Conservation (phyloP, 1,140 invertebrate species). For the Zaprionus camerounensis region DNA sequence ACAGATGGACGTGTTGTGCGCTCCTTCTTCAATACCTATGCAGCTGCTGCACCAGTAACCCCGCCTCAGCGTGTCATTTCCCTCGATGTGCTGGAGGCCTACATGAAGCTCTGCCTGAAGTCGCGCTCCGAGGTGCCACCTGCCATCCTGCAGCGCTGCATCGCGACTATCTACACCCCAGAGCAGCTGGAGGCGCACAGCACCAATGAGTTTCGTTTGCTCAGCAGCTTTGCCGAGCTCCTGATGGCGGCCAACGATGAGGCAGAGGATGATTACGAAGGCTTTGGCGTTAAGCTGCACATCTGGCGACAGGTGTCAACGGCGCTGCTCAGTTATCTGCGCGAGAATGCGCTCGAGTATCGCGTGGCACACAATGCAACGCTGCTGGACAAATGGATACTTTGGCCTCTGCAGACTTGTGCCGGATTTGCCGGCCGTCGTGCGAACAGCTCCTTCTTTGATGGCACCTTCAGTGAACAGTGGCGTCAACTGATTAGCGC, state of each 20-base stretch:
- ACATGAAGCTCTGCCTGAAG: slow-evolving; percentile 55
- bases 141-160: slow-evolving; percentile 61
- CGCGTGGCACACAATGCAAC: slow-evolving; percentile 52
- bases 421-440: slow-evolving; percentile 65
- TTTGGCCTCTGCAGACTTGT: slow-evolving; percentile 71
- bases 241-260: slow-evolving; percentile 69
- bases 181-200: slow-evolving; percentile 47
- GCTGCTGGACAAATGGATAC: slow-evolving; percentile 67
- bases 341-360: slow-evolving; percentile 63
- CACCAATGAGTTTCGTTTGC: slow-evolving; percentile 51
- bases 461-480: slow-evolving; percentile 60
- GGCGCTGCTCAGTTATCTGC: slow-evolving; percentile 54
- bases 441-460: slow-evolving; percentile 60
- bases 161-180: slow-evolving; percentile 43
- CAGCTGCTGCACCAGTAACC: slow-evolving; percentile 35
- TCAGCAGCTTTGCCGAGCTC: slow-evolving; percentile 54
- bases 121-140: slow-evolving; percentile 51
- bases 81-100: slow-evolving; percentile 58
- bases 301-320: slow-evolving; percentile 66
- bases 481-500: slow-evolving; percentile 70
- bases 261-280: slow-evolving; percentile 75
- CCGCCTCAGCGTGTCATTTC: slow-evolving; percentile 36
- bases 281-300: slow-evolving; percentile 62
- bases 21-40: slow-evolving; percentile 63
- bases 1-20: slow-evolving; percentile 48